Conservation (phyloP, 2,113 vertebrate species). For the Tragelaphus strepsiceros region DNA sequence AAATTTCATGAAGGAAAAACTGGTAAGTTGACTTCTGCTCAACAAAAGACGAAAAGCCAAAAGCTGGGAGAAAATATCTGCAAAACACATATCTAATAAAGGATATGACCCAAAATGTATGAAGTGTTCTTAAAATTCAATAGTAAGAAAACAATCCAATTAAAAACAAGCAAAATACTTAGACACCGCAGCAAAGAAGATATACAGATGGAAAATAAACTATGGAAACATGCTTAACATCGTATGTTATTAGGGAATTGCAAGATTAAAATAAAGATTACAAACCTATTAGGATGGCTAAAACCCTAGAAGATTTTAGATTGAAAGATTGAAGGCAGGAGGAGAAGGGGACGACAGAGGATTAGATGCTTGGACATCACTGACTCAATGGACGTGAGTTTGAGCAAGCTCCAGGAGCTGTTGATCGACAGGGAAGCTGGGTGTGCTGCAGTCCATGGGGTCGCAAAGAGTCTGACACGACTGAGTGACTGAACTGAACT, state of each 20-base stretch:
- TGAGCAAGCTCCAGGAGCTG: background rate
- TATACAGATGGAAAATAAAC: background rate
- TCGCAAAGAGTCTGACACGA: background rate
- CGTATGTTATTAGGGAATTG: background rate
- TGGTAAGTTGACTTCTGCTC: background rate
- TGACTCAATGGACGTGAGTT: background rate
- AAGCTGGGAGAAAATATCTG: background rate
- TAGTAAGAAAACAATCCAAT: background rate
- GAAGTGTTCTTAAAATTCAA: slow-evolving; percentile 16
- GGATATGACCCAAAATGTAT: background rate
- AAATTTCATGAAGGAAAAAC: background rate
- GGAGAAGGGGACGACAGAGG: background rate
- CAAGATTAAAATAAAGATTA: background rate
- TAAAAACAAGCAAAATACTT: background rate
- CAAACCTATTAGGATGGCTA: background rate
- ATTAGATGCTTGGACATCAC: background rate
- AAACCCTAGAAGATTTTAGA: background rate
- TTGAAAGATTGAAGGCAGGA: background rate
- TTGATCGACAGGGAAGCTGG: background rate
- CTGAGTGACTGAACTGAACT: background rate
- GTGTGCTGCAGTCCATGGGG: background rate
- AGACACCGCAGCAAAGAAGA: background rate
- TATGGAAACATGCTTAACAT: background rate
- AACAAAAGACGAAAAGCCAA: background rate
- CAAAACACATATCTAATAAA: background rate